Percentiles rank a stretch among this genome's conserved stretches.
These are phyloP conservation scores for Drosophila tsacasi DNA, from an alignment of 1,140 invertebrate genomes.

Conservation along the genomic window DNA sequence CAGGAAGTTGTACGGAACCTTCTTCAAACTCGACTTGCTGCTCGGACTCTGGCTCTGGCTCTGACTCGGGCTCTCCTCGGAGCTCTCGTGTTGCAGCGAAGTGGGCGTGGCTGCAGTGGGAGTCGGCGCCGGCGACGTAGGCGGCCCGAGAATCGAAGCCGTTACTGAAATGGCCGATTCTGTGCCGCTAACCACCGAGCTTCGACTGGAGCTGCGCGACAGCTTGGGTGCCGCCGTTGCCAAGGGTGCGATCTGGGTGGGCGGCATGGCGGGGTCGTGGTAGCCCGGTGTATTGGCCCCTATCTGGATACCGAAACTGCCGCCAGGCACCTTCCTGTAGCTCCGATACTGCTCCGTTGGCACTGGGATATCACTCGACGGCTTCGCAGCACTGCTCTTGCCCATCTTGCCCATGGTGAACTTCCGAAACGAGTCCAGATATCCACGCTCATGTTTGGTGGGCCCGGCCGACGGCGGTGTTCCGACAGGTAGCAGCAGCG, in stretches of 20 bases:
- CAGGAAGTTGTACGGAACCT: conserved; percentile 87
- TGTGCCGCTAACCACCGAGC: conserved; percentile 60
- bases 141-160: conserved; percentile 58
- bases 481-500: conserved; percentile 15
- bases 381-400: conserved; percentile 84
- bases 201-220: conserved; percentile 70
- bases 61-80: conserved; percentile 63
- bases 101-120: conserved; percentile 63
- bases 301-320: conserved; percentile 81
- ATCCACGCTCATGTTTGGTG: conserved; percentile 70
- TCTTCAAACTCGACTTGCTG: conserved; percentile 76
- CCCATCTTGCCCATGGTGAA: conserved; percentile 85
- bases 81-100: conserved; percentile 66
- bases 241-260: conserved; percentile 35
- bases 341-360: conserved; percentile 92
- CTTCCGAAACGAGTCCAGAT: conserved; percentile 89
- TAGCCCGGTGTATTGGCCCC: conserved; percentile 82
- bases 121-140: conserved; percentile 71
- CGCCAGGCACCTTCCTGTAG: conserved; percentile 88
- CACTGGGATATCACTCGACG: conserved; percentile 88
- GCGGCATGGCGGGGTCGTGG: conserved; percentile 70
- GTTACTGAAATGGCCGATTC: conserved; percentile 27
- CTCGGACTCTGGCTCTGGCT: conserved; percentile 66
- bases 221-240: conserved; percentile 33
- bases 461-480: conserved; percentile 43